Evolutionary conservation across 2,113 vertebrate species (phyloP).

Genomic region (Irena cyanogastra): DNA sequence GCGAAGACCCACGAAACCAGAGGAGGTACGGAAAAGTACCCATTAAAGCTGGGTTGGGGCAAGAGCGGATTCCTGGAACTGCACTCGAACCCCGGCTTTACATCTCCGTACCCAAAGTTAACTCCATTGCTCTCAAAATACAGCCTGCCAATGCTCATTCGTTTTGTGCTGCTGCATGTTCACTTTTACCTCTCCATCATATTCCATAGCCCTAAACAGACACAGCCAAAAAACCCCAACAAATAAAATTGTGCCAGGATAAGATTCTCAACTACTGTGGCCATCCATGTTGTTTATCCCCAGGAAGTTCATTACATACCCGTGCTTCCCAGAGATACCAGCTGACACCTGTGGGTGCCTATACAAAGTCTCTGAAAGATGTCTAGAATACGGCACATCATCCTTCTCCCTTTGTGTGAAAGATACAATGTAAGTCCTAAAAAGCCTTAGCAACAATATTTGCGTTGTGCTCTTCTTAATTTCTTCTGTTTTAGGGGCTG

Average conservation of each 20-base stretch:
- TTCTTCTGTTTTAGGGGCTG: not conserved
- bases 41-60: too few species aligned
- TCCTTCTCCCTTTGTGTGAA: not conserved
- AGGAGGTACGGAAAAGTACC: too few species aligned
- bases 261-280: not conserved
- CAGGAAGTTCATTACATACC: not conserved
- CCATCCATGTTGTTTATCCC: not conserved
- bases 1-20: too few species aligned
- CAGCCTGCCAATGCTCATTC: accelerated
- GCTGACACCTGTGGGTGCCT: not conserved
- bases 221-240: not conserved
- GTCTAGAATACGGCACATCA: not conserved
- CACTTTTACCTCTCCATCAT: not conserved
- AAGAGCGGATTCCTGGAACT: too few species aligned
- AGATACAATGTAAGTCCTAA: not conserved
- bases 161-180: not conserved
- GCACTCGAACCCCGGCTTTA: too few species aligned
- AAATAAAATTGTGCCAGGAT: not conserved
- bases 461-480: not conserved
- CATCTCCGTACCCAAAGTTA: not conserved
- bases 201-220: not conserved
- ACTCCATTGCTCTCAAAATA: not conserved
- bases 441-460: not conserved
- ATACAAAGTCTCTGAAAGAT: not conserved
- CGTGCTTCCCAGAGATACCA: not conserved